Evolutionary conservation across 2,113 vertebrate genomes (phyloP), one percentile per base, ranked within the genome.

Genomic region (Silurus asotus): DNA sequence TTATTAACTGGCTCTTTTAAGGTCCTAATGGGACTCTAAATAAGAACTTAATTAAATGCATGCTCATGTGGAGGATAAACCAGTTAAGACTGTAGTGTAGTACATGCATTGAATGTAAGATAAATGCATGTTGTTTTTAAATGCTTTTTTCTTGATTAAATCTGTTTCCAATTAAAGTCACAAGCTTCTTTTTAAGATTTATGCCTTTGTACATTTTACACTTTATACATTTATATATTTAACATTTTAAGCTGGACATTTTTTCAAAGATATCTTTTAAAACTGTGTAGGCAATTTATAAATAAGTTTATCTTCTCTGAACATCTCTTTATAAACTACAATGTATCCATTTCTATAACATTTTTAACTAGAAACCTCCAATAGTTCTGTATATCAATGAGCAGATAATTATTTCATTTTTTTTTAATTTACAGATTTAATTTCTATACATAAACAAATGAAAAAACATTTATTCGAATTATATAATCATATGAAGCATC

Each of bases 1-100:
- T 80, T 45, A 80, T 61, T 59, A 80, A 23, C 17, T 61, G 77
- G 8, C 77, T 80, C 28, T 28, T 20, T 61, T 37, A 45, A 80
- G 56, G 11, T 61, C 56, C 56, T 59, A 80, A 59, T 61, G 25
- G 77, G 17, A 28, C 28, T 45, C 19, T 58, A 19, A 45, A 61
- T 80, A 61, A 80, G 56, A 13, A 28, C 28, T 20, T 61, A 61
- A 80, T 61, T 61, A 53, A 80, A 80, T 61, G 77, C 56, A 58
- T 11, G 28, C 56, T 80, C 56, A 45, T 7, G 28, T 61, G 56
- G 8, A 61, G 9, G 56, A 80, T 80, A 61, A 80, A 61, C 56
- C 56, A 61, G 17, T 61, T 61, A 80, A 61, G 37, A 28, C 76
- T 78, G 55, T 19, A 37, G 2, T 61, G 48, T 19, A 61, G 25